Percentiles rank a stretch among this genome's conserved stretches.
Evolutionary conservation across 2,888 invertebrate species (phyloP).

Genomic region (Epinotia bilunana): DNA sequence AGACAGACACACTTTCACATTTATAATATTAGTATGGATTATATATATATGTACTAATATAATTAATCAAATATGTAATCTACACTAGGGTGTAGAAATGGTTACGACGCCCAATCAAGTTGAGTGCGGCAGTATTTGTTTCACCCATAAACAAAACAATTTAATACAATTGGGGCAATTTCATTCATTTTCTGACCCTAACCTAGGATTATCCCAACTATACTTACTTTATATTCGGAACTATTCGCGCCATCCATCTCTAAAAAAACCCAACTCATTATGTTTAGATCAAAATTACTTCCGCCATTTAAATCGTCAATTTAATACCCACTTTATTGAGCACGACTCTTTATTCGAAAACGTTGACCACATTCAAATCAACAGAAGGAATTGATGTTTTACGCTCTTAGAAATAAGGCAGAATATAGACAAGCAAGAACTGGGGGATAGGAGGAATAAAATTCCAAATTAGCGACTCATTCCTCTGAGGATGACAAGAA

Average conservation of each 20-base stretch:
- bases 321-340: conserved; percentile 28
- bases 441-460: conserved; percentile 15
- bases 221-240: conserved; percentile 23
- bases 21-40: too few species aligned
- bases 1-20: too few species aligned
- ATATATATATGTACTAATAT: too few species aligned
- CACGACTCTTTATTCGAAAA: conserved; percentile 28
- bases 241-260: conserved; percentile 52
- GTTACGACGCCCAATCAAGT: background rate
- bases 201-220: background rate
- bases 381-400: conserved; percentile 7
- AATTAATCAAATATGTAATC: too few species aligned
- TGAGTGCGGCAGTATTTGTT: too few species aligned
- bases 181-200: background rate
- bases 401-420: conserved; percentile 9
- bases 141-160: too few species aligned
- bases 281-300: conserved; percentile 41
- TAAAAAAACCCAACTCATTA: conserved; percentile 57
- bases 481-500: conserved; percentile 59
- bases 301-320: conserved; percentile 28
- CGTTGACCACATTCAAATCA: conserved; percentile 10
- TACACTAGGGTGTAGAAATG: too few species aligned
- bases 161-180: background rate
- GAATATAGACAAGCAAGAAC: background rate
- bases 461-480: conserved; percentile 49